Evolutionary conservation across 2,888 invertebrate species (phyloP), one percentile per base, ranked within the genome.

Genomic region (Campopleginae sp.): DNA sequence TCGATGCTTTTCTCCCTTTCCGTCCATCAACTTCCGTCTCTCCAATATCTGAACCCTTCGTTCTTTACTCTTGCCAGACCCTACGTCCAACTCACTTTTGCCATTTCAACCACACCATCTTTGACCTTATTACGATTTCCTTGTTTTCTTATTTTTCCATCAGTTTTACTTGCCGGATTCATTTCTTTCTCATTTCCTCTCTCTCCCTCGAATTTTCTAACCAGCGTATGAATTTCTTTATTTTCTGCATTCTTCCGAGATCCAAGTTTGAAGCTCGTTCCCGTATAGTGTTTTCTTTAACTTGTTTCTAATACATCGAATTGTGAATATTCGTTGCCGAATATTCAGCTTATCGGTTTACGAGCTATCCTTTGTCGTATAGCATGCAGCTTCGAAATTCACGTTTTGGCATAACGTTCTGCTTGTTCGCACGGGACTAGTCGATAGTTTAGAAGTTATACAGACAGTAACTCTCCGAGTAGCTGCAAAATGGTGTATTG

Each of bases 51-150:
- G 80, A 80, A 76, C 86, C 84, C 80, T 85, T 84, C 77, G 80
- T 70, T 58, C 63, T 76, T 70, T 78, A 70, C 72, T 82, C 85
- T 68, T 77, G 80, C 71, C 51, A 72, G 38, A 72, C 23, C 58
- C 48, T 38, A 51, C 61, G 12, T 58, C 12, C 23, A 17, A 38
- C 8, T 23, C 44, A 51, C 44, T 38, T 54, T 48, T 58, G 61
- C 31, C 71, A 17, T 27, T 58, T 68, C 68, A 14, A 42, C 51
- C 61, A 27, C 27, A 84, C 88, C 58, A 80, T 87, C 90, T 70
- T n/a, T 44, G 58, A 61, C 91, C 90, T 90, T 91, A 91, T 92
- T 85, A 89, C 90, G 91, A 91, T 89, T 86, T 88, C 54, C 78
- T 65, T 63, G 54, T 51, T 44, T 78, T 54, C 44, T 38, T 31